Conservation (phyloP, 1,140 invertebrate genomes). For the Atopsyche davidsoni region DNA sequence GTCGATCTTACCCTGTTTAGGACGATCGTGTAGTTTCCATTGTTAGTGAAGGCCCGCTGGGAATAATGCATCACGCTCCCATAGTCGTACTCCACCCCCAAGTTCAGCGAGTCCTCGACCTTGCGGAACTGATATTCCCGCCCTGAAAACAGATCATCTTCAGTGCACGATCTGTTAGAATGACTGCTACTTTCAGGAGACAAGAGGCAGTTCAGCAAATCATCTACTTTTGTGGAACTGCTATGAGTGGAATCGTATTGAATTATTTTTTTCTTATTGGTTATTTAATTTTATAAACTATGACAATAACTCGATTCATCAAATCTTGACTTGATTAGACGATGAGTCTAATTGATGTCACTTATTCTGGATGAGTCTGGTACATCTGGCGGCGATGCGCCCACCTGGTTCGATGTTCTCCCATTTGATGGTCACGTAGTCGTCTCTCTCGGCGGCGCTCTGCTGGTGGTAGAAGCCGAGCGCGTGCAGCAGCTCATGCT, state of each 20-base stretch:
- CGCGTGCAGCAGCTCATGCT: conserved; percentile 63
- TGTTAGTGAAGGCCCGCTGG: conserved; percentile 65
- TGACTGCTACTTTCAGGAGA: background rate
- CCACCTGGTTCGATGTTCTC: conserved; percentile 57
- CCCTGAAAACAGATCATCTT: conserved; percentile 37
- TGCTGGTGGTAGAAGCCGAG: conserved; percentile 69
- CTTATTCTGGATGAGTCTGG: background rate
- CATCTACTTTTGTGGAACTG: background rate
- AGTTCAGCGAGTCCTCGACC: conserved; percentile 59
- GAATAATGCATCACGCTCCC: conserved; percentile 82
- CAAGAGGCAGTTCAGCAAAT: background rate
- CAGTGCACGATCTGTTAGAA: no score
- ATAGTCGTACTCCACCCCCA: conserved; percentile 69
- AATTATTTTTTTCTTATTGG: background rate
- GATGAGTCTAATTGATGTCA: background rate
- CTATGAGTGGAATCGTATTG: no score
- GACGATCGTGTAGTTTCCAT: conserved; percentile 65
- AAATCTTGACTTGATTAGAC: background rate
- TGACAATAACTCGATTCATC: background rate
- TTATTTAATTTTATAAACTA: no score
- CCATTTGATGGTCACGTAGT: conserved; percentile 59
- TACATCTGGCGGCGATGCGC: background rate
- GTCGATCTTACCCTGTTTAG: conserved; percentile 59
- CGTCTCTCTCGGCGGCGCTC: conserved; percentile 60
- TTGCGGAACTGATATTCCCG: conserved; percentile 64